Evolutionary conservation across 2,888 invertebrate species (phyloP).

Genomic region (Caenorhabditis becei): DNA sequence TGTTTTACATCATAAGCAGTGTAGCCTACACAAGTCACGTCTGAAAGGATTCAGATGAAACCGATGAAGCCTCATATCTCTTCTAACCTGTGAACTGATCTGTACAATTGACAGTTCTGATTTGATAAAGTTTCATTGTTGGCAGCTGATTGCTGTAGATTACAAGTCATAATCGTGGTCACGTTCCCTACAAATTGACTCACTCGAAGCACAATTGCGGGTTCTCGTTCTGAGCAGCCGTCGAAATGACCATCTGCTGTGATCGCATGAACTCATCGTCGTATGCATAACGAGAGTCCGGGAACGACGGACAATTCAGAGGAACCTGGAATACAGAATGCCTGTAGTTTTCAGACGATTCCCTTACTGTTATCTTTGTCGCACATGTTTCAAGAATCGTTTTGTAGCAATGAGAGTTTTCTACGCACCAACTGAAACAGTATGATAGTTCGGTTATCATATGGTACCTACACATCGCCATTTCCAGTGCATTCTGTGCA

Average conservation of each 20-base stretch:
- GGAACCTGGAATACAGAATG: slow-evolving; percentile 2
- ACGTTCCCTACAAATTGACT: slow-evolving; percentile 11
- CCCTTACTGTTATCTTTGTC: not conserved
- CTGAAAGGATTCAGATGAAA: not conserved
- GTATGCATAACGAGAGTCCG: slow-evolving; percentile 21
- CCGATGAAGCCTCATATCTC: not conserved
- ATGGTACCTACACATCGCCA: not conserved
- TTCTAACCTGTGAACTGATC: not conserved
- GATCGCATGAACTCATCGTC: slow-evolving; percentile 43
- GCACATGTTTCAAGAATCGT: not conserved
- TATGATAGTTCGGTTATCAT: not conserved
- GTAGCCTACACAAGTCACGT: slow-evolving; percentile 39
- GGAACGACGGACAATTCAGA: slow-evolving; percentile 29
- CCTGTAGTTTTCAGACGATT: not conserved
- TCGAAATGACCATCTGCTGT: slow-evolving; percentile 16
- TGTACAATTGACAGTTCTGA: slow-evolving; percentile 23
- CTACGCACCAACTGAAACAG: slow-evolving; percentile 27
- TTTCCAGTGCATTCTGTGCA: not conserved
- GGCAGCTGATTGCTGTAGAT: slow-evolving; percentile 42
- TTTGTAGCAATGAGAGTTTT: slow-evolving; percentile 17
- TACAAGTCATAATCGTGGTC: not conserved
- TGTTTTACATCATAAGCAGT: slow-evolving; percentile 37
- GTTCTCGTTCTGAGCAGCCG: slow-evolving; percentile 33
- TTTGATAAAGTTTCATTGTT: slow-evolving; percentile 33
- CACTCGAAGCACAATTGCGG: slow-evolving; percentile 45